Base-by-base conservation (phyloP, 2,113 vertebrate genomes). In the Gnathonemus longibarbis region DNA sequence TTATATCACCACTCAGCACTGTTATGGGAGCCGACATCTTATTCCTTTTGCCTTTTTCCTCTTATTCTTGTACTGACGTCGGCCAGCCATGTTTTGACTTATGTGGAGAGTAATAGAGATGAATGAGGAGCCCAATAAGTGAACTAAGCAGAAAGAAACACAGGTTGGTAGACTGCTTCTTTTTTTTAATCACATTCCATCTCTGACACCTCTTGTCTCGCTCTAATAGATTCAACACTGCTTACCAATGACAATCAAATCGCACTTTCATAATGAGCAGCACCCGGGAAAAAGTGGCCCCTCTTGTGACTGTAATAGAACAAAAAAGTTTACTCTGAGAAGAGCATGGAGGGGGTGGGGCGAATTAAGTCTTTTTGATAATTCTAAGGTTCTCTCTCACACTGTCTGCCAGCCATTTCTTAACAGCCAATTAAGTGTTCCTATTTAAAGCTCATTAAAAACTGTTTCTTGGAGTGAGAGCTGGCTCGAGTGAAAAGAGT, bases 1-100 rank as follows among this genome's bases (percentile, higher is more conserved):
- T 97, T 97, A 97, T 97, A 96, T 96, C 95, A 96, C 94, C 94
- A 58, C 87, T 88, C 91, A 87, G 62, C 90, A 95, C 95, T 95
- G 94, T 94, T 89, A 95, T 94, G 93, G 94, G 93, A 94, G 91
- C 9, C 88, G 88, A 92, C 94, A 95, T 96, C 94, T 95, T 96
- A 95, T 95, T 96, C 94, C 92, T 94, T 92, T 94, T 94, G 93
- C 92, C 93, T 94, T 94, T 94, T 91, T 89, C 66, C 88, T 93
- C 92, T 70, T 66, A 19, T 77, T 24, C 93, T 89, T 91, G 93
- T 94, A 93, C 93, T 95, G 93, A 94, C 91, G 92, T 90, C 48
- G 88, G 92, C 91, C 90, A 89, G 48, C 91, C 90, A 52, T 89
- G 90, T 90, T 91, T 90, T 93, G 92, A 93, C 91, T 92, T 93